A percentile compares a stretch with the other conserved stretches of the same genome.
These are phyloP conservation scores for Idaea straminata DNA, from an alignment of 2,888 invertebrate genomes.

Conservation along the genomic window DNA sequence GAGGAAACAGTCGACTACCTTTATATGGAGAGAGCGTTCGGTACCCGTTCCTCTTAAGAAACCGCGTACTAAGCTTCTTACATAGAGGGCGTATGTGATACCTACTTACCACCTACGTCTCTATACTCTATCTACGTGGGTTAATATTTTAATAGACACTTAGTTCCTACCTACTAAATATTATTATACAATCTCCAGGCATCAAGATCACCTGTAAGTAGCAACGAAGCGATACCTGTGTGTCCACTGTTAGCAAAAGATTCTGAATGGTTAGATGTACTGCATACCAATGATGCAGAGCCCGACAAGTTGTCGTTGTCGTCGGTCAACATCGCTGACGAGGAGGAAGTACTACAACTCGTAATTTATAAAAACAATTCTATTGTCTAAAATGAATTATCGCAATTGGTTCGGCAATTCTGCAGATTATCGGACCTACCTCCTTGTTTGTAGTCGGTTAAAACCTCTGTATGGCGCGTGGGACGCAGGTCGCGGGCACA, in stretches of 20 bases:
- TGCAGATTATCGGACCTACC: background rate
- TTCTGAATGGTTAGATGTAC: constrained; percentile 71
- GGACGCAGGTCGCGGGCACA: too few relatives aligned
- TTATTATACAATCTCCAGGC: constrained; percentile 29
- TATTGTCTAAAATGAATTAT: constrained; percentile 1
- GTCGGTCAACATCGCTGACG: constrained; percentile 38
- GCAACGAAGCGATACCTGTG: constrained; percentile 30
- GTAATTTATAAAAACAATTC: constrained; percentile 39
- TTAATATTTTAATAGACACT: too few relatives aligned
- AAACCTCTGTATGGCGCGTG: too few relatives aligned
- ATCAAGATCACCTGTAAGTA: constrained; percentile 27
- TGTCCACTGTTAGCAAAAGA: constrained; percentile 70
- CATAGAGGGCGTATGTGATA: too few relatives aligned
- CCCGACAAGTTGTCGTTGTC: constrained; percentile 27
- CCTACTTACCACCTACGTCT: too few relatives aligned
- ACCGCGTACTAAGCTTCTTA: too few relatives aligned
- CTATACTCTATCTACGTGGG: too few relatives aligned
- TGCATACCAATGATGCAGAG: constrained; percentile 38
- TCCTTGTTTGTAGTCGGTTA: too few relatives aligned
- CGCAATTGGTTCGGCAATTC: background rate
- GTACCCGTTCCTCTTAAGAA: too few relatives aligned
- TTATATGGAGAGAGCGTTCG: too few relatives aligned
- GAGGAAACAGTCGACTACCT: too few relatives aligned
- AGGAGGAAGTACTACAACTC: constrained; percentile 62
- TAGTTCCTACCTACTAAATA: background rate